Evolutionary conservation across 2,113 vertebrate genomes (phyloP).

Genomic region (Lampris megalopsis): DNA sequence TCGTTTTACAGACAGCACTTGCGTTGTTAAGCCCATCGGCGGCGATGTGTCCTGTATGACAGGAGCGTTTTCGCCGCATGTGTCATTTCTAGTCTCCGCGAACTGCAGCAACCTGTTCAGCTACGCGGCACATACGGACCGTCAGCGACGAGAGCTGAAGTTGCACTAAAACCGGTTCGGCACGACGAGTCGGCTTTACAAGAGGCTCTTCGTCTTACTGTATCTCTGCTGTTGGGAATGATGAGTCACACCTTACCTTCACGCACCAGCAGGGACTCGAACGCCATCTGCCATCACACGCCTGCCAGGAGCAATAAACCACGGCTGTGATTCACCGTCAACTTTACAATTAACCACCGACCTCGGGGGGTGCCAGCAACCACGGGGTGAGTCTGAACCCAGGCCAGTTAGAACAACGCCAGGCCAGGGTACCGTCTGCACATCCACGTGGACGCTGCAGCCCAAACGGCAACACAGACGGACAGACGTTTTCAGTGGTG

Average conservation of each 20-base stretch:
- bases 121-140: neutral
- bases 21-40: too few species aligned
- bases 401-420: slow-evolving; percentile 53
- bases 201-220: neutral
- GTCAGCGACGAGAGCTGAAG: slow-evolving; percentile 17
- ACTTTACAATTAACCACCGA: slow-evolving; percentile 55
- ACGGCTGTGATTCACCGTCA: slow-evolving; percentile 54
- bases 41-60: neutral
- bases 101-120: slow-evolving; percentile 36
- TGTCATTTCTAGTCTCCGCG: neutral
- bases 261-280: slow-evolving; percentile 48
- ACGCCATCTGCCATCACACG: slow-evolving; percentile 56
- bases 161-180: slow-evolving; percentile 2
- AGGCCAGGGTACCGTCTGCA: slow-evolving; percentile 38
- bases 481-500: too few species aligned
- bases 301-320: slow-evolving; percentile 49
- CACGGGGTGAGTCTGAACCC: slow-evolving; percentile 44
- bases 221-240: slow-evolving; percentile 21
- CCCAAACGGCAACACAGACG: too few species aligned
- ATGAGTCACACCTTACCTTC: slow-evolving; percentile 46
- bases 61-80: neutral
- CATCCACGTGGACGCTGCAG: slow-evolving; percentile 55
- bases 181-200: neutral
- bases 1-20: too few species aligned
- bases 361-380: slow-evolving; percentile 48